Base-by-base conservation (phyloP, 2,888 invertebrate species). In the Eupithecia vulgata region DNA sequence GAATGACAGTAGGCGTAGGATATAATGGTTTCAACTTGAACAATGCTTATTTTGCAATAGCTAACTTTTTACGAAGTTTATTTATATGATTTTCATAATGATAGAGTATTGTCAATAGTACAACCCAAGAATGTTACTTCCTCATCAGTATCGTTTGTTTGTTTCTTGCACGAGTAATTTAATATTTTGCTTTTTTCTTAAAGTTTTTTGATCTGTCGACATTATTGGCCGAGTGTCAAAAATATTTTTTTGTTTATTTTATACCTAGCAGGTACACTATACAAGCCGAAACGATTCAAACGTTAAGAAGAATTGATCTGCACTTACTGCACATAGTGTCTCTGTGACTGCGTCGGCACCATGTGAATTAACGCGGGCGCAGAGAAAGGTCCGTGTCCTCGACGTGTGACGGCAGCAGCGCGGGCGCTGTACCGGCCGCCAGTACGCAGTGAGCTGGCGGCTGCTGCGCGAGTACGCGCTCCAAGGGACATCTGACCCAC, bases 381-480 rank as follows among this genome's bases (percentile, higher is more conserved):
- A 70, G 98, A 98, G 85, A 97, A 98, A 0, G 98, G 98, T 13
- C 99, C 99, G 71, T 97, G 95, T 2, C 99, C 99, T 5, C 96
- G 96, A 75, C 96, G 95, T 0, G 99, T 99, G 81, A 97, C 96
- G 0, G 99, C 99, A 10, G 98, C 98, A 13, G 99, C 97, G 74
- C 97, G 96, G 0, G 99, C 98, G 78, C 97, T 97, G 90, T 99
- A 99, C 5, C 97, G 95, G 6, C 97, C 97, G 69, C 98, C 98
- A 5, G 97, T 95, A 12, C 97, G 97, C 71, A 99, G 94, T 85
- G 98, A 98, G 87, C 97, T 97, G 25, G 99, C 96, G 69, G 98
- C 96, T 13, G 99, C 97, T 5, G 97, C 97, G 25, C 97, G 97
- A 0, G 98, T 98, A 13, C 97, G 96, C 5, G 98, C 97, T 81